These are phyloP conservation scores for Drosophila paulistorum DNA, from an alignment of 1,140 invertebrate genomes.

Conservation along the genomic window DNA sequence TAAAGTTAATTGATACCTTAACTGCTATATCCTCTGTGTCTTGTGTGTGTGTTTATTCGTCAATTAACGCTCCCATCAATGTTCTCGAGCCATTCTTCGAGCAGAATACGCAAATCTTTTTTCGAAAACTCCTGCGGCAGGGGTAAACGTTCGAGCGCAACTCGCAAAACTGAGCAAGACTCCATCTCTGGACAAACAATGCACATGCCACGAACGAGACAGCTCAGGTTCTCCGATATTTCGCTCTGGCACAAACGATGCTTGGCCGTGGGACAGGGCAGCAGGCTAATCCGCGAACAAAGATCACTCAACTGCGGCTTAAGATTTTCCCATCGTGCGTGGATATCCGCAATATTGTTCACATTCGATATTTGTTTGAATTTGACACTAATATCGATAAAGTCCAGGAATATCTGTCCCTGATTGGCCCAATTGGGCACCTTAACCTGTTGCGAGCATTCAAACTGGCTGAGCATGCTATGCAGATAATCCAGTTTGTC, in stretches of 20 bases:
- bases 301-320: constrained; percentile 86
- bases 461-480: constrained; percentile 84
- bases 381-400: constrained; percentile 86
- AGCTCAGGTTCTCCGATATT: constrained; percentile 71
- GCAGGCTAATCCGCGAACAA: constrained; percentile 86
- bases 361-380: constrained; percentile 79
- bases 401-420: constrained; percentile 88
- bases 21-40: no score
- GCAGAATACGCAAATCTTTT: constrained; percentile 67
- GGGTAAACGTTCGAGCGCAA: constrained; percentile 73
- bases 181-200: constrained; percentile 67
- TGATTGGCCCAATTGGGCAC: constrained; percentile 84
- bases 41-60: no score
- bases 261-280: constrained; percentile 86
- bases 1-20: constrained; percentile 8
- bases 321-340: constrained; percentile 86
- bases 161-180: constrained; percentile 66
- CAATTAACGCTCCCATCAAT: constrained; percentile 39
- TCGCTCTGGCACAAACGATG: constrained; percentile 85
- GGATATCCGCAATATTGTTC: constrained; percentile 81
- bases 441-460: constrained; percentile 61
- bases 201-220: constrained; percentile 69
- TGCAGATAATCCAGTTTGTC: constrained; percentile 88
- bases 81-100: constrained; percentile 68
- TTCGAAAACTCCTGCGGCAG: constrained; percentile 81